A percentile compares a stretch with the other conserved stretches of the same genome.
Conservation (phyloP, 2,888 invertebrate genomes). For the Hipparchia semele region DNA sequence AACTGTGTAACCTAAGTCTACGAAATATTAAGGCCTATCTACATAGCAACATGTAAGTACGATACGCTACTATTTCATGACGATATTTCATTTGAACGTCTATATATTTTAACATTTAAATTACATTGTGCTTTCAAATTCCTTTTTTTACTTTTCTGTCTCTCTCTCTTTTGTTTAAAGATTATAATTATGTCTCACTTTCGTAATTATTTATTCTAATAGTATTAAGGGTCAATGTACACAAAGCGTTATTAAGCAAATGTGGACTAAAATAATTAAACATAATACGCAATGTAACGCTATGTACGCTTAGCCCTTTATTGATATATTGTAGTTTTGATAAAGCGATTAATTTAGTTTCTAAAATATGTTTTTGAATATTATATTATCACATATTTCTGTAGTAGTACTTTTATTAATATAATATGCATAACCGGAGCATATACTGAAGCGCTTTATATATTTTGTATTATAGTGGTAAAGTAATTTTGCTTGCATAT, state of each 20-base stretch:
- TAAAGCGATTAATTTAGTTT: not conserved
- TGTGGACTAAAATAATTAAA: not conserved
- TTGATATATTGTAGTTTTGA: not conserved
- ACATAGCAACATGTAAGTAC: conserved; percentile 37
- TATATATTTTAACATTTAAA: conserved; percentile 41
- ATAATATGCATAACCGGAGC: not conserved
- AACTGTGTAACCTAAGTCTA: conserved; percentile 20
- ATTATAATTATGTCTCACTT: conserved; percentile 1
- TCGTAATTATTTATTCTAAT: not conserved
- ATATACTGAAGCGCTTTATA: not conserved
- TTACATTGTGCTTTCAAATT: conserved; percentile 54
- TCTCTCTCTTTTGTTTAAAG: not conserved
- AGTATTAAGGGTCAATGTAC: not conserved
- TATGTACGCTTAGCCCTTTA: not conserved
- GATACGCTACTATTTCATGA: conserved; percentile 24
- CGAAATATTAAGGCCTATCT: conserved; percentile 31
- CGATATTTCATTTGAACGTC: conserved; percentile 33
- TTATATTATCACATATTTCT: not conserved
- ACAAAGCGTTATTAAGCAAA: not conserved
- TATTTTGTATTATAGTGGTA: not conserved
- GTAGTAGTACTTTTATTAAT: not conserved
- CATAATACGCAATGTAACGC: not conserved
- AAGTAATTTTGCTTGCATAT: not conserved
- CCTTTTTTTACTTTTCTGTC: conserved; percentile 13
- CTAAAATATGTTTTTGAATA: not conserved